A percentile compares a stretch with the other conserved stretches of the same genome.
Evolutionary conservation across 2,113 vertebrate species (phyloP).

Genomic region (Lasiurus borealis): DNA sequence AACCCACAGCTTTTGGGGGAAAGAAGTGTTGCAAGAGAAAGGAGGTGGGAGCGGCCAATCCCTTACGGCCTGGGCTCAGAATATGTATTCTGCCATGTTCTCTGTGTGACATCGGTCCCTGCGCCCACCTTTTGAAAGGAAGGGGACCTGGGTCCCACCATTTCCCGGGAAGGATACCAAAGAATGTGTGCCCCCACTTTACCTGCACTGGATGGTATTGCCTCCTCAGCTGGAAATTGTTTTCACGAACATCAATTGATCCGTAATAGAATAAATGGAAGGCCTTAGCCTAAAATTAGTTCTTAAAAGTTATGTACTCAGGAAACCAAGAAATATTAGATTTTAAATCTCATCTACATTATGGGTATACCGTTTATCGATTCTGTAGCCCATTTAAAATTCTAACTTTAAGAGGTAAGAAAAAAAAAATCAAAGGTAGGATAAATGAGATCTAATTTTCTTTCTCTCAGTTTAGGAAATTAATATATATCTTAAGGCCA

Average conservation of each 20-base stretch:
- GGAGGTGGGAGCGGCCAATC: background rate
- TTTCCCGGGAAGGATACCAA: background rate
- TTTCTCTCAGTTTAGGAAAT: constrained; percentile 58
- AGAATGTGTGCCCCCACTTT: background rate
- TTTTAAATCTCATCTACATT: constrained; percentile 47
- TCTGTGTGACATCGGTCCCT: background rate
- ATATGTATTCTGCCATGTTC: background rate
- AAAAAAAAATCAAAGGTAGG: constrained; percentile 36
- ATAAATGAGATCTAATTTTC: constrained; percentile 52
- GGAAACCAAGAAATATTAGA: constrained; percentile 9
- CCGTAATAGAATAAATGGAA: constrained; percentile 17
- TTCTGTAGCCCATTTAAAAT: constrained; percentile 53
- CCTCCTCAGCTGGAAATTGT: background rate
- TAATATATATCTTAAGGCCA: constrained; percentile 59
- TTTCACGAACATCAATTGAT: background rate
- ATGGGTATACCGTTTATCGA: background rate
- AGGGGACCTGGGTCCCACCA: background rate
- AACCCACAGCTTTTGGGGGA: background rate
- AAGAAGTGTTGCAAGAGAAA: background rate
- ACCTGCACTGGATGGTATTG: background rate
- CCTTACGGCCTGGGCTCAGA: background rate
- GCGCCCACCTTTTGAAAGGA: background rate
- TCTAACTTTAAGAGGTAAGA: constrained; percentile 51
- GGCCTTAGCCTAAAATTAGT: background rate
- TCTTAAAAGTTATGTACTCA: constrained; percentile 7